Percentiles rank a stretch among this genome's conserved stretches.
Conservation (phyloP, 2,888 invertebrate species). For the Euproctis similis region DNA sequence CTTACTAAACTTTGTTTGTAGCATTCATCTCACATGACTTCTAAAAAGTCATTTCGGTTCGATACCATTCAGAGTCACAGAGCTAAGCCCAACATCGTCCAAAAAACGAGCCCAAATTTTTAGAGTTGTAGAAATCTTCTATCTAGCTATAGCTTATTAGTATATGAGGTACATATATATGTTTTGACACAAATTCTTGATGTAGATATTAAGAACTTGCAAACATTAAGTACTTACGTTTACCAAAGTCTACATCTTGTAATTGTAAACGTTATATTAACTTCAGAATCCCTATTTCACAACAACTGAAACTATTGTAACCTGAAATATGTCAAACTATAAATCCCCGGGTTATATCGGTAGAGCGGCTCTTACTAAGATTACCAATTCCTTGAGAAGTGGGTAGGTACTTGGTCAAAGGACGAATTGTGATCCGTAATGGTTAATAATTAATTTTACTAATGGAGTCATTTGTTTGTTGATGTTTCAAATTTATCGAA, state of each 20-base stretch:
- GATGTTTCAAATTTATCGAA: slow-evolving; percentile 58
- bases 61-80: no score
- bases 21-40: no score
- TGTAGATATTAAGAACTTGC: no score
- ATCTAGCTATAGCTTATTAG: no score
- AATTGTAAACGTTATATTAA: slow-evolving; percentile 15
- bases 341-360: slow-evolving; percentile 48
- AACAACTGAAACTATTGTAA: slow-evolving; percentile 19
- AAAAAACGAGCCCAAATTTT: no score
- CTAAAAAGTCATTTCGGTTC: no score
- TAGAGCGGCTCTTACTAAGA: slow-evolving; percentile 54
- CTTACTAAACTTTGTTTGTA: no score
- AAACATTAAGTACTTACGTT: slow-evolving; percentile 7
- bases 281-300: slow-evolving; percentile 19
- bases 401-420: slow-evolving; percentile 64
- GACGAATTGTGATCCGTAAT: slow-evolving; percentile 52
- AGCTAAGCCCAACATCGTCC: no score
- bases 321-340: slow-evolving; percentile 24
- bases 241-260: slow-evolving; percentile 7
- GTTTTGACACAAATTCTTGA: no score
- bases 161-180: no score
- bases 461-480: slow-evolving; percentile 59
- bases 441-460: slow-evolving; percentile 73
- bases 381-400: slow-evolving; percentile 49
- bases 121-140: no score